These are phyloP conservation scores for Hippopotamus amphibius DNA, from an alignment of 2,113 vertebrate genomes.

Conservation along the genomic window DNA sequence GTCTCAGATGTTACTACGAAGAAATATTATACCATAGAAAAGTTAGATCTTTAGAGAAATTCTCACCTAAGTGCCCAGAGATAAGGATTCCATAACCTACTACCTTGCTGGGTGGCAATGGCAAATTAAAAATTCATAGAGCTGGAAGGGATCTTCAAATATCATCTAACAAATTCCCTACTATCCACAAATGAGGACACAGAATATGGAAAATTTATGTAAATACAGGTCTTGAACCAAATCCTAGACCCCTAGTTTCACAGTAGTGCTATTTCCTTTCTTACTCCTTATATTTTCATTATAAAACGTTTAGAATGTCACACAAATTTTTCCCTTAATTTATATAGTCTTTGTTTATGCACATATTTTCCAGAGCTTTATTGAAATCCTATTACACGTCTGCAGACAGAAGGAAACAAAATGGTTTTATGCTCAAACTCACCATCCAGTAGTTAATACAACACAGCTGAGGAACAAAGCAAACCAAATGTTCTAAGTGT, in stretches of 20 bases:
- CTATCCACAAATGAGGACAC: neutral
- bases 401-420: neutral
- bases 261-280: neutral
- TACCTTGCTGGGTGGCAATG: neutral
- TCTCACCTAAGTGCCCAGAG: neutral
- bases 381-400: neutral
- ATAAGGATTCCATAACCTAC: neutral
- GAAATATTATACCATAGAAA: neutral
- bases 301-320: neutral
- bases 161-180: neutral
- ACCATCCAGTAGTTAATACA: neutral
- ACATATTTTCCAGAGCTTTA: neutral
- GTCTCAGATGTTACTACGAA: neutral
- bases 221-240: neutral
- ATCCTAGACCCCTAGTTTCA: neutral
- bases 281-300: neutral
- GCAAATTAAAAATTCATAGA: neutral
- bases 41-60: conserved; percentile 22
- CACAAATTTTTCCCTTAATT: neutral
- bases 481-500: neutral
- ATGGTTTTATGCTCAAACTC: neutral
- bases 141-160: neutral
- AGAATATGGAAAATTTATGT: neutral
- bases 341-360: neutral
- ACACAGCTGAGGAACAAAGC: neutral